These are phyloP conservation scores for Lapara coniferarum DNA, from an alignment of 2,888 invertebrate genomes.

Conservation along the genomic window DNA sequence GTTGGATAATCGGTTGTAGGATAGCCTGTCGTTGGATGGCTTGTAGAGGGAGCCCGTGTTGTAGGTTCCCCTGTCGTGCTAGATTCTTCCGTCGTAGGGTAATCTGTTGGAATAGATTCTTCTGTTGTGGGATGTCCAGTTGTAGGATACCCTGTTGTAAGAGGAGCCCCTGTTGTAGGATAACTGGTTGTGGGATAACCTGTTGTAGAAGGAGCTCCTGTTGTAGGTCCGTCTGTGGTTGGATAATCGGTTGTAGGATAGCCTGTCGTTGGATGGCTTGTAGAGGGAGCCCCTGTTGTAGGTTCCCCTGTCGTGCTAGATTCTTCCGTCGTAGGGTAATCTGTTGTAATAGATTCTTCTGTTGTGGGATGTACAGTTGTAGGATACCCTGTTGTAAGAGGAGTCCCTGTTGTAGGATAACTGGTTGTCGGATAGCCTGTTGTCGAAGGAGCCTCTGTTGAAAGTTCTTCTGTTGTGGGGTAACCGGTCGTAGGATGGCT, in stretches of 20 bases:
- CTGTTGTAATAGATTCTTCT: background rate
- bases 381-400: background rate
- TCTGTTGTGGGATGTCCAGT: slow-evolving; percentile 19
- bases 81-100: slow-evolving; percentile 12
- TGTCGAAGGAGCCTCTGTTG: background rate
- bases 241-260: background rate
- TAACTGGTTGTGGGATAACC: slow-evolving; percentile 9
- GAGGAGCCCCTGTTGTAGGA: background rate
- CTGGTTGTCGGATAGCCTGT: background rate
- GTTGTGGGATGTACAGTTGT: background rate
- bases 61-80: slow-evolving; percentile 10
- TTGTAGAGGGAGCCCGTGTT: slow-evolving; percentile 8
- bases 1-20: background rate
- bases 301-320: background rate
- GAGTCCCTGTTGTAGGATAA: background rate
- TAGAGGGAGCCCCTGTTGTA: background rate
- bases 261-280: slow-evolving; percentile 17
- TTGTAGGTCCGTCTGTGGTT: background rate
- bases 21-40: slow-evolving; percentile 7
- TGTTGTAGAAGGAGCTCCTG: background rate
- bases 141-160: slow-evolving; percentile 16
- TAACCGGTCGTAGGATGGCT: slow-evolving; percentile 23
- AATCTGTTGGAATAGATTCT: background rate
- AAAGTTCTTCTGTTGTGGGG: slow-evolving; percentile 7
- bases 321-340: background rate